A percentile compares a stretch with the other conserved stretches of the same genome.
phyloP scores from a whole-genome alignment of 2,888 invertebrate species.

The Drosophila affinis region DNA sequence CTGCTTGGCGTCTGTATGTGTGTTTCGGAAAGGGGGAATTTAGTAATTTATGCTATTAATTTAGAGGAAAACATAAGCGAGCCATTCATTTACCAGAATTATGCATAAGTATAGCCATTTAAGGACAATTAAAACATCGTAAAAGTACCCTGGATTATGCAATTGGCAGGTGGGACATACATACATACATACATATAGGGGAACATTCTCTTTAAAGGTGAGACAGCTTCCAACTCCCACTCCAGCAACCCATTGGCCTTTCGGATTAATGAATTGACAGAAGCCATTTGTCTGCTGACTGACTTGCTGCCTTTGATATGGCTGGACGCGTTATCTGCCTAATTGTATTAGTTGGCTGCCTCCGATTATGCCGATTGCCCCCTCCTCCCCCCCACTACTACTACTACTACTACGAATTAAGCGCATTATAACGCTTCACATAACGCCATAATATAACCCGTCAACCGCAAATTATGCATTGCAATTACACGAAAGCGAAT shows the following conservation, averaged over 20 bases:
- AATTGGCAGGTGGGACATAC: no score
- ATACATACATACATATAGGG: no score
- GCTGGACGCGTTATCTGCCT: slow-evolving; percentile 61
- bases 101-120: neutral
- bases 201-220: neutral
- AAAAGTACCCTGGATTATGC: neutral
- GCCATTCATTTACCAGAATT: neutral
- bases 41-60: slow-evolving; percentile 5
- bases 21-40: neutral
- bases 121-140: neutral
- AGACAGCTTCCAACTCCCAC: neutral
- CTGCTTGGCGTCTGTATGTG: slow-evolving; percentile 5
- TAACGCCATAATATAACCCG: slow-evolving; percentile 30
- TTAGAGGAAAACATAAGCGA: slow-evolving; percentile 9
- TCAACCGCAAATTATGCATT: slow-evolving; percentile 70
- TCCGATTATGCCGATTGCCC: slow-evolving; percentile 32
- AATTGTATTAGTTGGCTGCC: slow-evolving; percentile 71
- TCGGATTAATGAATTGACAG: slow-evolving; percentile 20
- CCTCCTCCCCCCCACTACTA: no score
- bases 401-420: slow-evolving; percentile 47
- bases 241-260: slow-evolving; percentile 6
- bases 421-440: slow-evolving; percentile 76
- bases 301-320: slow-evolving; percentile 53
- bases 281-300: slow-evolving; percentile 6
- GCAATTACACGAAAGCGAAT: slow-evolving; percentile 63